Evolutionary conservation across 2,888 invertebrate genomes (phyloP).

Genomic region (Agrotis clavis): DNA sequence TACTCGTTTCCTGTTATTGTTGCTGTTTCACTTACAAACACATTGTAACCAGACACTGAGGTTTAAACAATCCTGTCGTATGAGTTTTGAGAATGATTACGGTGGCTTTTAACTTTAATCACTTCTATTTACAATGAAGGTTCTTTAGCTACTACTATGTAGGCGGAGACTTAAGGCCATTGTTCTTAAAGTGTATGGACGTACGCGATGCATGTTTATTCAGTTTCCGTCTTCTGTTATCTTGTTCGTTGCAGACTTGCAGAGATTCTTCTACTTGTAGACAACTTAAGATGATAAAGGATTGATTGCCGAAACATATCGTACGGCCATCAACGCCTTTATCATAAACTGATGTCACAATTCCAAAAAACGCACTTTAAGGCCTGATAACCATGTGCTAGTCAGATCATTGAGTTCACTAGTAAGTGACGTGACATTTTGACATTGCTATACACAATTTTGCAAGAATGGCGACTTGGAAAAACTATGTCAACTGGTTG

Average conservation of each 20-base stretch:
- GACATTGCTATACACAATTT: too few species aligned
- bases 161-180: constrained; percentile 2
- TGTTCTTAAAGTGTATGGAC: constrained; percentile 7
- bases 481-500: too few species aligned
- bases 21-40: constrained; percentile 30
- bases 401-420: too few species aligned
- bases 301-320: too few species aligned
- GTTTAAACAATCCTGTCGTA: constrained; percentile 6
- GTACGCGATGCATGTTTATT: constrained; percentile 18
- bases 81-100: constrained; percentile 19
- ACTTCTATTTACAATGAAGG: background rate
- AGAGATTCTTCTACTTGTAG: background rate
- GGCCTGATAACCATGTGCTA: too few species aligned
- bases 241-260: background rate
- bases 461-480: too few species aligned
- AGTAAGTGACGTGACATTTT: too few species aligned
- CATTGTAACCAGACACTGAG: constrained; percentile 21
- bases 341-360: too few species aligned
- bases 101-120: constrained; percentile 11
- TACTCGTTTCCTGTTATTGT: constrained; percentile 62
- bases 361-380: too few species aligned
- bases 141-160: background rate
- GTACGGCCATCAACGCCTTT: too few species aligned
- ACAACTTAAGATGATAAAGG: background rate
- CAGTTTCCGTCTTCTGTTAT: background rate